Percentiles rank a stretch among this genome's conserved stretches.
phyloP scores from a whole-genome alignment of 2,797 vertebrate genomes.

The Halcyon chelicuti region DNA sequence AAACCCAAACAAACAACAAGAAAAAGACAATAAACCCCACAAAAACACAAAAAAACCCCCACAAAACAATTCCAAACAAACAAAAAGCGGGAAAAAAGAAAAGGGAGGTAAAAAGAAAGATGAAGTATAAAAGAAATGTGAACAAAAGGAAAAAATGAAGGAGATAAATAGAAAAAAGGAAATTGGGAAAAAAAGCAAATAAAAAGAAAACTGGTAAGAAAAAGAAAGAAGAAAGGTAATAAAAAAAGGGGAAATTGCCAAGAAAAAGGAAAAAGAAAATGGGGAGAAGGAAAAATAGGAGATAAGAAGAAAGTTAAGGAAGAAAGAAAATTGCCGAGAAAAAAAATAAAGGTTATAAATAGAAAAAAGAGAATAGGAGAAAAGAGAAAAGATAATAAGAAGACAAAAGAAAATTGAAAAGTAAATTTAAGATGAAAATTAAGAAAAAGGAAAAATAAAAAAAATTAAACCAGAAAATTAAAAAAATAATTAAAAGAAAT shows the following conservation, averaged over 20 bases:
- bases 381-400: no score
- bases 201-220: not conserved
- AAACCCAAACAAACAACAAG: no score
- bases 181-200: not conserved
- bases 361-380: no score
- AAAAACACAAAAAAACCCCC: no score
- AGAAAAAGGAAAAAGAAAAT: not conserved
- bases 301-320: no score
- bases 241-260: not conserved
- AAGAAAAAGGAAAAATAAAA: not conserved
- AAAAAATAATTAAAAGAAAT: not conserved
- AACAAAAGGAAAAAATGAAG: not conserved
- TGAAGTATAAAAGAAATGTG: not conserved
- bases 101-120: not conserved
- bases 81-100: not conserved
- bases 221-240: not conserved
- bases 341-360: no score
- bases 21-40: no score
- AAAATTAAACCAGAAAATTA: not conserved
- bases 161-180: not conserved
- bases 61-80: no score
- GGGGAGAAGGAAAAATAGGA: no score
- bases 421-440: no score
- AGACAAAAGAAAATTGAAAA: no score
- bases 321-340: no score